Percentiles rank a stretch among this genome's conserved stretches.
Evolutionary conservation across 2,113 vertebrate genomes (phyloP).

Genomic region (Carollia perspicillata): DNA sequence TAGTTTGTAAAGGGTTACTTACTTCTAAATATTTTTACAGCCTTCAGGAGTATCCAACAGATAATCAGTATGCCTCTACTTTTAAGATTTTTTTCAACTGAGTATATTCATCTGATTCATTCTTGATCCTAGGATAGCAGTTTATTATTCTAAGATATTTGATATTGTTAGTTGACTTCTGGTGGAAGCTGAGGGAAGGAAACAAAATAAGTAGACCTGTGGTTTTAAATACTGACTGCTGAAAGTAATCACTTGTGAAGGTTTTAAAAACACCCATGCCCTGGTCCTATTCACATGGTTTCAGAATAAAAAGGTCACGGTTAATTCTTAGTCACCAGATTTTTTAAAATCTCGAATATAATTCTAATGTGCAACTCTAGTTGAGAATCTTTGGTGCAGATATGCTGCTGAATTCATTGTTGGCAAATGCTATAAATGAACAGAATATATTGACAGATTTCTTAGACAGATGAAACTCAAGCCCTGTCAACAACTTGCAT

Average conservation of each 20-base stretch:
- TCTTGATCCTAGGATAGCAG: neutral
- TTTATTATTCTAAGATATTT: neutral
- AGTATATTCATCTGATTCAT: neutral
- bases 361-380: neutral
- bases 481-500: constrained; percentile 69
- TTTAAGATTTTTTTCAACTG: neutral
- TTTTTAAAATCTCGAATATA: neutral
- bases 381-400: constrained; percentile 34
- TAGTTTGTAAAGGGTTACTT: neutral
- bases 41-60: neutral
- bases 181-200: neutral
- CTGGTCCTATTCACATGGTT: neutral
- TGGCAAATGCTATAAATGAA: constrained; percentile 66
- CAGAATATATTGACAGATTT: constrained; percentile 75
- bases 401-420: constrained; percentile 41
- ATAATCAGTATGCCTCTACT: neutral
- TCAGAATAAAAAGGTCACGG: neutral
- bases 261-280: neutral
- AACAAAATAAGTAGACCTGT: neutral
- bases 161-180: neutral
- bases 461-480: constrained; percentile 68
- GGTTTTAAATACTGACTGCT: neutral
- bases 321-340: neutral
- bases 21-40: neutral
- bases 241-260: neutral